These are phyloP conservation scores for Nixonia krombeini DNA, from an alignment of 1,140 invertebrate species.

Conservation along the genomic window DNA sequence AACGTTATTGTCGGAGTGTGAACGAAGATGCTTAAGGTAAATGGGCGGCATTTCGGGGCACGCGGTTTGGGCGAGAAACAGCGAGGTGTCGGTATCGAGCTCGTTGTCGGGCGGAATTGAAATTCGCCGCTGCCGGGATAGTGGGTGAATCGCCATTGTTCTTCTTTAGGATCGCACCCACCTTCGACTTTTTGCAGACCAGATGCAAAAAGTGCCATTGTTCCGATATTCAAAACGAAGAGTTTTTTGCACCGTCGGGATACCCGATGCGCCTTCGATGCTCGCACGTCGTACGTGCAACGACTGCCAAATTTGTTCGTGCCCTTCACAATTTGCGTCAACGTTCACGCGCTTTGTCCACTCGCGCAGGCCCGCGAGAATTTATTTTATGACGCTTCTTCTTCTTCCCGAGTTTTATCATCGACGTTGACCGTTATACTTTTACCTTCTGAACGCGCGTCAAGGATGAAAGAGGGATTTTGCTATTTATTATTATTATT, in stretches of 20 bases:
- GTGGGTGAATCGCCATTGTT: slow-evolving; percentile 54
- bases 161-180: slow-evolving; percentile 47
- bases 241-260: slow-evolving; percentile 52
- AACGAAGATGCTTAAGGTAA: too few relatives aligned
- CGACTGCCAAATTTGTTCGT: slow-evolving; percentile 51
- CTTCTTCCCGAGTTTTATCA: too few relatives aligned
- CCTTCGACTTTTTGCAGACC: slow-evolving; percentile 53
- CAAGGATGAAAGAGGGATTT: too few relatives aligned
- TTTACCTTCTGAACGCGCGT: too few relatives aligned
- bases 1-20: too few relatives aligned
- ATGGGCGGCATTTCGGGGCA: too few relatives aligned
- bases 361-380: too few relatives aligned
- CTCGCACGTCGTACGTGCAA: slow-evolving; percentile 49
- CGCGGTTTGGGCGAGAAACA: too few relatives aligned
- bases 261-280: slow-evolving; percentile 50
- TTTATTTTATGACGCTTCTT: background rate
- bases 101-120: slow-evolving; percentile 28
- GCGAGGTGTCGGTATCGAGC: too few relatives aligned
- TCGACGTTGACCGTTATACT: too few relatives aligned
- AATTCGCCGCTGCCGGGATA: slow-evolving; percentile 38
- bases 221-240: slow-evolving; percentile 59
- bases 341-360: slow-evolving; percentile 26
- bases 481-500: too few relatives aligned
- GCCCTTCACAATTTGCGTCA: slow-evolving; percentile 49
- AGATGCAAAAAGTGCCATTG: slow-evolving; percentile 56